Evolutionary conservation across 2,888 invertebrate species (phyloP), one percentile per base, ranked within the genome.

Genomic region (Glaucopsyche alexis): DNA sequence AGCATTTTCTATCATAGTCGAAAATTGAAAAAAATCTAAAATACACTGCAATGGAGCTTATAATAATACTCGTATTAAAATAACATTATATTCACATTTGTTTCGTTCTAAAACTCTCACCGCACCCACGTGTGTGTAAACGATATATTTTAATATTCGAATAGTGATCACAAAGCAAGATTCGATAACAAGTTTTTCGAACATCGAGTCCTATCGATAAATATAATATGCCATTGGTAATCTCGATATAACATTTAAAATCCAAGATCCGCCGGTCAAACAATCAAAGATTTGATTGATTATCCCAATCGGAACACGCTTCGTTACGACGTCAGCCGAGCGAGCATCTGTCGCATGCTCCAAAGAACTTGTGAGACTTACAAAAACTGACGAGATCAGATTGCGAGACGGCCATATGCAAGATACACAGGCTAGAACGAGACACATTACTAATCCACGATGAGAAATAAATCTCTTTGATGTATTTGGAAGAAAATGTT

Each of bases 281-380:
- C 88, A 89, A 87, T 89, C 88, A 86, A 84, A 87, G 85, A 85
- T 88, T 86, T 91, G 91, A 92, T 91, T 91, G 92, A 91, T 91
- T 90, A 90, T 90, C 87, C 86, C 86, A 85, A 90, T 90, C 85
- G 85, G 86, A 86, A 84, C 87, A 89, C 84, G 92, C 87, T 89
- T 91, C 90, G 91, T 91, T 92, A 90, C 84, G 84, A 84, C 88
- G 88, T 85, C 91, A 89, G 81, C 87, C 90, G 89, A 85, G 91
- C 91, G 89, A 90, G 85, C 92, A 91, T 91, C 91, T 91, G 92
- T 91, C 91, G 86, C 85, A 91, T 88, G 91, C 83, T 90, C 84
- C 87, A 87, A 78, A 80, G 87, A 90, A 87, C 90, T 88, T 88
- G 82, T 87, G 89, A 90, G 85, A 82, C 87, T 85, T 79, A 92